Conservation (phyloP, 2,888 invertebrate species). For the Cataglyphis altisquamis region DNA sequence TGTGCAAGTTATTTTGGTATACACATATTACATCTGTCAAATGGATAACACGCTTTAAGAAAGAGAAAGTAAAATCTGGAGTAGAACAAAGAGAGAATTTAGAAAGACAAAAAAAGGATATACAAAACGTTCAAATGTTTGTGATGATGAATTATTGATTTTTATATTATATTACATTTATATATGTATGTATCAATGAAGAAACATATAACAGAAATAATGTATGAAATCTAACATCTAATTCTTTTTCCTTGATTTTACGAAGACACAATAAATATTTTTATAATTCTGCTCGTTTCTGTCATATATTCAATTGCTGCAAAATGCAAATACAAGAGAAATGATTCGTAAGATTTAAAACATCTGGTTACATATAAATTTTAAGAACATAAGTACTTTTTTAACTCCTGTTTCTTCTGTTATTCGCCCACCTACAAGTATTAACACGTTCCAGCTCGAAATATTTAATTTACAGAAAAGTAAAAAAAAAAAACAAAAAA, state of each 20-base stretch:
- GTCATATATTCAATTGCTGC: no score
- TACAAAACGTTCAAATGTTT: neutral
- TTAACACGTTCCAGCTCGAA: neutral
- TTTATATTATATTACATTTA: neutral
- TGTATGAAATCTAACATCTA: neutral
- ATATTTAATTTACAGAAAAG: neutral
- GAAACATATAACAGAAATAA: no score
- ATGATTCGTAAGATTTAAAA: neutral
- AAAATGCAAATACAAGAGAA: neutral
- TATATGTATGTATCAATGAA: neutral
- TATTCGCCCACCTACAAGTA: neutral
- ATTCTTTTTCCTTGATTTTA: no score
- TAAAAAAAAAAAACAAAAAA: neutral
- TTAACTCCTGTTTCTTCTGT: neutral
- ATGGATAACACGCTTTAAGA: neutral
- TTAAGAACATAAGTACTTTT: neutral
- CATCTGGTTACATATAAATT: neutral
- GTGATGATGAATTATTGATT: neutral
- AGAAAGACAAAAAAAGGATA: neutral
- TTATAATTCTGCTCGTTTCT: no score
- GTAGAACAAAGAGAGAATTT: neutral
- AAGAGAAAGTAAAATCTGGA: neutral
- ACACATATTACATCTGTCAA: neutral
- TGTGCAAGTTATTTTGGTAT: neutral
- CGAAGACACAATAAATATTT: no score